These are phyloP conservation scores for Venustaconcha ellipsiformis DNA, from an alignment of 1,140 invertebrate genomes.

Conservation along the genomic window DNA sequence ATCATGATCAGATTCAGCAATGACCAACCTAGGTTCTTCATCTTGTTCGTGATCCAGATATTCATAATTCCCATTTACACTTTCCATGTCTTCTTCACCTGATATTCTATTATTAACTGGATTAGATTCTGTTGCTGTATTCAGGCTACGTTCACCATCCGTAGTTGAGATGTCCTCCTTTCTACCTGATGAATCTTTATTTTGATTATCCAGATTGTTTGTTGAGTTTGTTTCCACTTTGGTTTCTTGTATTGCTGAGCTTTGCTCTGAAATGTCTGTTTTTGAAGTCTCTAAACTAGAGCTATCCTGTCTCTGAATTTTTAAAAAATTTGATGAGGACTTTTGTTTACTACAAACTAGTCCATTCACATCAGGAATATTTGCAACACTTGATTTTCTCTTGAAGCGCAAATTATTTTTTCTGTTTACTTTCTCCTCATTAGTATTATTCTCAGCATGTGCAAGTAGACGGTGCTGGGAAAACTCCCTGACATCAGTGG, in stretches of 20 bases:
- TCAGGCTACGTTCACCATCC: slow-evolving; percentile 3
- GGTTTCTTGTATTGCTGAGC: slow-evolving; percentile 2
- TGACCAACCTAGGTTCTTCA: slow-evolving; percentile 41
- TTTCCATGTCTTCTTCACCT: slow-evolving; percentile 5
- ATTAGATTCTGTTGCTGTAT: slow-evolving; percentile 2
- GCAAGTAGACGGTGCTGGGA: slow-evolving; percentile 53
- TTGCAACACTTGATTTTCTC: slow-evolving; percentile 30
- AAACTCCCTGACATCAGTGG: slow-evolving; percentile 57
- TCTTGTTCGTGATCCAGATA: slow-evolving; percentile 31
- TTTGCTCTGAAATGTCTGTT: neutral
- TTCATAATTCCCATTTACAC: slow-evolving; percentile 25
- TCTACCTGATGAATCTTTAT: no score
- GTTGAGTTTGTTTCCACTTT: slow-evolving; percentile 7
- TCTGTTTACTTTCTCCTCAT: slow-evolving; percentile 12
- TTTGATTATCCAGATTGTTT: neutral
- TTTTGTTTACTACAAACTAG: slow-evolving; percentile 19
- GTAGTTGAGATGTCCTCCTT: neutral
- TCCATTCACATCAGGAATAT: slow-evolving; percentile 30
- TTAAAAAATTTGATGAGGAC: slow-evolving; percentile 1
- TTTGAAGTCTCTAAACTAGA: slow-evolving; percentile 5
- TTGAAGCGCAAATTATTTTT: slow-evolving; percentile 20
- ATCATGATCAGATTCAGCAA: slow-evolving; percentile 31
- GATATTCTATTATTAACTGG: neutral
- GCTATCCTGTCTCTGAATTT: slow-evolving; percentile 21
- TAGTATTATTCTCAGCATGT: slow-evolving; percentile 49